Evolutionary conservation across 2,888 invertebrate genomes (phyloP).

Genomic region (Muschampia plurimacula): DNA sequence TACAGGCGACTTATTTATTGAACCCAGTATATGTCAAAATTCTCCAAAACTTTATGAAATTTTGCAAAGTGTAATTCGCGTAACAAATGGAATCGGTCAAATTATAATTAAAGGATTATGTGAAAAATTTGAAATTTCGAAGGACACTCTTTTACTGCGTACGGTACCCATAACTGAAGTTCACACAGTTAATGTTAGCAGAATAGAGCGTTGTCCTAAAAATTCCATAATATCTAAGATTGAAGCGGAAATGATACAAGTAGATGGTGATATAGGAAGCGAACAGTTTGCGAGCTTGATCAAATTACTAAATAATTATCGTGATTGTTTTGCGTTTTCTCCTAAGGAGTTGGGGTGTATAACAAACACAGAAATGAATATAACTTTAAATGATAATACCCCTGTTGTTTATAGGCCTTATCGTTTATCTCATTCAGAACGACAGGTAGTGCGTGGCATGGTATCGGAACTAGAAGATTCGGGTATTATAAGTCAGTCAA

Average conservation of each 20-base stretch:
- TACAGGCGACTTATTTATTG: constrained; percentile 16
- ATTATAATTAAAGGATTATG: constrained; percentile 10
- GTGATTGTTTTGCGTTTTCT: constrained; percentile 23
- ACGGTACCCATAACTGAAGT: not conserved
- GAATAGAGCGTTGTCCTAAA: constrained; percentile 14
- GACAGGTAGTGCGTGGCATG: constrained; percentile 9
- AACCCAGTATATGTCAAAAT: constrained; percentile 10
- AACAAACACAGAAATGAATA: constrained; percentile 4
- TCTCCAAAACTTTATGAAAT: constrained; percentile 7
- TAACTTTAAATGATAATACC: not conserved
- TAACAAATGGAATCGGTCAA: not conserved
- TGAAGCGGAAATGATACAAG: constrained; percentile 12
- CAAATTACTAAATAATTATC: constrained; percentile 8
- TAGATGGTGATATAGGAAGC: constrained; percentile 2
- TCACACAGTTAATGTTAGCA: not conserved
- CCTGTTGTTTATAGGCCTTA: constrained; percentile 24
- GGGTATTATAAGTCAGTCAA: constrained; percentile 12
- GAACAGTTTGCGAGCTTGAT: not conserved
- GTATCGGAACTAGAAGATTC: constrained; percentile 16
- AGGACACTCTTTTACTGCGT: constrained; percentile 8
- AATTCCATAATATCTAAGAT: constrained; percentile 3
- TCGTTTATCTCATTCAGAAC: constrained; percentile 12
- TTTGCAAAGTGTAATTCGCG: constrained; percentile 12
- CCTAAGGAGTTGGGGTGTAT: constrained; percentile 12
- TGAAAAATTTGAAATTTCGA: not conserved